A percentile compares a stretch with the other conserved stretches of the same genome.
phyloP scores from a whole-genome alignment of 2,113 vertebrate species.

The Vidua macroura region DNA sequence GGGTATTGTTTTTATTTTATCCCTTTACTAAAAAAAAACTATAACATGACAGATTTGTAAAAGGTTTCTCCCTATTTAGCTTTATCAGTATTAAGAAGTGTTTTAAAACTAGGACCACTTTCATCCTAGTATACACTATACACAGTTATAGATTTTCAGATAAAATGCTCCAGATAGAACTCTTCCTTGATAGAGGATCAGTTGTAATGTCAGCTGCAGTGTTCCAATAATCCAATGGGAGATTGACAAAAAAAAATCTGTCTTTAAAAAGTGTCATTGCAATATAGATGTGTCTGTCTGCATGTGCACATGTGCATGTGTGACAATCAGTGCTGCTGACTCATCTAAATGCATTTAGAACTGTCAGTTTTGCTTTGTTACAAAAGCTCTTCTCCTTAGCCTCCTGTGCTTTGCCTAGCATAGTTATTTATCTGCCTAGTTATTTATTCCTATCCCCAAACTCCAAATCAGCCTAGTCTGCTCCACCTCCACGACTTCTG shows the following conservation, averaged over 20 bases:
- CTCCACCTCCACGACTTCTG: neutral
- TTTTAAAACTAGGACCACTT: neutral
- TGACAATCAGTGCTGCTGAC: neutral
- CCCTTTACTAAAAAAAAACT: neutral
- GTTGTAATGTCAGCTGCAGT: neutral
- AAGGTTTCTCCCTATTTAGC: neutral
- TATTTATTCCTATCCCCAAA: neutral
- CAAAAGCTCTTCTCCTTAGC: neutral
- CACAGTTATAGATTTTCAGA: neutral
- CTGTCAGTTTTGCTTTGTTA: neutral
- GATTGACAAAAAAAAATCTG: neutral
- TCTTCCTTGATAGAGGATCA: neutral
- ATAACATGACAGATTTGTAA: neutral
- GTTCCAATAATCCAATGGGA: neutral
- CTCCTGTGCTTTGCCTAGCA: neutral
- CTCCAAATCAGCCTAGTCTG: neutral
- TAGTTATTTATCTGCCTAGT: neutral
- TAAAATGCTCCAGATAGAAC: neutral
- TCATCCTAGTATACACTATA: neutral
- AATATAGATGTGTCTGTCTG: neutral
- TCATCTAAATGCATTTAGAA: neutral
- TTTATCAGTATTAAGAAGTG: neutral
- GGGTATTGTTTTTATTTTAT: neutral
- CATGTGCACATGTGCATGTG: accelerated
- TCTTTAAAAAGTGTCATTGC: neutral